Conservation (phyloP, 2,888 invertebrate species). For the Diaprepes abbreviatus region DNA sequence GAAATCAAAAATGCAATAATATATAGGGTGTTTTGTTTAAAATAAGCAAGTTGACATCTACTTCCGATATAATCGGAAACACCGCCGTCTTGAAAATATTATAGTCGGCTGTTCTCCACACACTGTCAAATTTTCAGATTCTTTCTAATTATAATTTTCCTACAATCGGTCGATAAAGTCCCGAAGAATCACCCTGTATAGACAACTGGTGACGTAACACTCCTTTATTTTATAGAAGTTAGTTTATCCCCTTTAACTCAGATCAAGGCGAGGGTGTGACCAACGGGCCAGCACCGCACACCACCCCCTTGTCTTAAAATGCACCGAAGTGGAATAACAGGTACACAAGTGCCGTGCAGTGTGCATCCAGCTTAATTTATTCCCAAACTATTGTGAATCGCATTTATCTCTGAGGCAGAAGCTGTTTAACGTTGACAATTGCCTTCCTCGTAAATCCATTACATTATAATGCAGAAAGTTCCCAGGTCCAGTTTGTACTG, state of each 20-base stretch:
- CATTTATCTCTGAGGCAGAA: conserved; percentile 55
- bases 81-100: too few species aligned
- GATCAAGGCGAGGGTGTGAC: conserved; percentile 19
- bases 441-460: conserved; percentile 51
- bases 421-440: conserved; percentile 58
- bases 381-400: conserved; percentile 55
- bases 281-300: conserved; percentile 12
- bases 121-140: too few species aligned
- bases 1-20: too few species aligned
- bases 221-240: too few species aligned
- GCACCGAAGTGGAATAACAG: conserved; percentile 57
- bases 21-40: too few species aligned
- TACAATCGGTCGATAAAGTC: too few species aligned
- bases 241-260: conserved; percentile 31
- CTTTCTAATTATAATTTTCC: too few species aligned
- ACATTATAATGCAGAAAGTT: conserved; percentile 38
- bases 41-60: too few species aligned
- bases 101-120: too few species aligned
- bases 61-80: too few species aligned
- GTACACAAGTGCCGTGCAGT: conserved; percentile 57
- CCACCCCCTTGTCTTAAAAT: conserved; percentile 39
- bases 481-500: conserved; percentile 30
- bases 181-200: too few species aligned
- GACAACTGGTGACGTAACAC: too few species aligned
- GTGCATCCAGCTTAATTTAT: conserved; percentile 59